These are phyloP conservation scores for Syngnathus scovelli DNA, from an alignment of 2,113 vertebrate species.

Conservation along the genomic window DNA sequence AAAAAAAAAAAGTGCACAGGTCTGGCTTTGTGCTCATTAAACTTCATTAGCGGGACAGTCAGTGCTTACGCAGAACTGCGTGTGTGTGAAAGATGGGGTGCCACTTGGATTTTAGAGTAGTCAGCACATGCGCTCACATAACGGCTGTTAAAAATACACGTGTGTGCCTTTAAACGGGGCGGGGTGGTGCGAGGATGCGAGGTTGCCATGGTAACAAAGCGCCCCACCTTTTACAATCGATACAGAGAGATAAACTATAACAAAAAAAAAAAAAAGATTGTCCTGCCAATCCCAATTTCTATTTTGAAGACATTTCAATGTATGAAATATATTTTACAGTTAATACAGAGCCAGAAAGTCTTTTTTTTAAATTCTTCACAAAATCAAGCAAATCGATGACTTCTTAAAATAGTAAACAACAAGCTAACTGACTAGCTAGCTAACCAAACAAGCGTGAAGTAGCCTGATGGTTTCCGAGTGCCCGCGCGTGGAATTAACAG, in stretches of 20 bases:
- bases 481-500: neutral
- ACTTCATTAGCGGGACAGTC: constrained; percentile 66
- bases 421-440: neutral
- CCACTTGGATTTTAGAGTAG: constrained; percentile 60
- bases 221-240: neutral
- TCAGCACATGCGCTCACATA: constrained; percentile 39
- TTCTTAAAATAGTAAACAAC: too few species aligned
- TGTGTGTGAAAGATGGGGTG: constrained; percentile 59
- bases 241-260: neutral
- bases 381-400: too few species aligned
- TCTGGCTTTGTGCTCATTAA: constrained; percentile 59
- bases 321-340: too few species aligned
- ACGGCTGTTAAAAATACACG: constrained; percentile 2
- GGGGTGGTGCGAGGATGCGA: neutral
- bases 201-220: neutral
- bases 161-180: constrained; percentile 1
- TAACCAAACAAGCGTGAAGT: neutral
- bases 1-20: constrained; percentile 24
- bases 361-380: too few species aligned
- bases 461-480: neutral
- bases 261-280: too few species aligned
- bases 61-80: constrained; percentile 47
- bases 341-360: too few species aligned
- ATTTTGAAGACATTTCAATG: too few species aligned
- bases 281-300: too few species aligned